A percentile compares a stretch with the other conserved stretches of the same genome.
Conservation (phyloP, 92 coral and sea anemone species). For the Palythoa grandiflora region DNA sequence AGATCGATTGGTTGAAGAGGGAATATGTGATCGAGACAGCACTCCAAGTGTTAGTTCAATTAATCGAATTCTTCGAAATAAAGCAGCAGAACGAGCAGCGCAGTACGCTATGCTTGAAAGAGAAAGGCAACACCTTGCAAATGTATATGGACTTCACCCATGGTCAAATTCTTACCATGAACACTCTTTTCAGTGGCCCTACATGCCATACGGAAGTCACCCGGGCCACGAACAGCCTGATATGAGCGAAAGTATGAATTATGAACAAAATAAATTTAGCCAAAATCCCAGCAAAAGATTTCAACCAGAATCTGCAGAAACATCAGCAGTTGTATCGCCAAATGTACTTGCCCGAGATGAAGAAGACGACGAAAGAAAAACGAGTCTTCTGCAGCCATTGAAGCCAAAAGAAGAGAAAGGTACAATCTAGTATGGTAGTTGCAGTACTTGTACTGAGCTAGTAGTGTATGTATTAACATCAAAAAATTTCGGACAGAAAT, state of each 20-base stretch:
- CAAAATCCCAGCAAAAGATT: constrained; percentile 22
- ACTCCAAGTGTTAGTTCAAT: constrained; percentile 99
- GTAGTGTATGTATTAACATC: too few species aligned
- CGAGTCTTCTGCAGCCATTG: not conserved
- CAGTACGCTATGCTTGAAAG: constrained; percentile 99
- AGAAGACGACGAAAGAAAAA: constrained; percentile 24
- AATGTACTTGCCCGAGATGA: not conserved
- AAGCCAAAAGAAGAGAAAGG: constrained; percentile 27
- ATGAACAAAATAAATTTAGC: constrained; percentile 30
- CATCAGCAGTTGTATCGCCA: not conserved
- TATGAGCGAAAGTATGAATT: constrained; percentile 5
- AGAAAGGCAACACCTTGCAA: constrained; percentile 96
- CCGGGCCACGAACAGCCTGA: constrained; percentile 41
- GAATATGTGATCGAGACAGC: constrained; percentile 96
- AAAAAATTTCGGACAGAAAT: too few species aligned
- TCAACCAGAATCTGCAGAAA: constrained; percentile 12
- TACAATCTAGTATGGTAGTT: not conserved
- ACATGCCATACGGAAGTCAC: constrained; percentile 37
- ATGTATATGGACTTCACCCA: constrained; percentile 94
- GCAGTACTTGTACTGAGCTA: not conserved
- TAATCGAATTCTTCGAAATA: constrained; percentile 96
- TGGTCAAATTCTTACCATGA: constrained; percentile 80
- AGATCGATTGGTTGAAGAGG: constrained; percentile 97
- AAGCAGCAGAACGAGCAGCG: constrained; percentile 99
- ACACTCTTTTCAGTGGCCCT: constrained; percentile 79